These are phyloP conservation scores for Nomada goodeniana DNA, from an alignment of 2,888 invertebrate species.

Conservation along the genomic window DNA sequence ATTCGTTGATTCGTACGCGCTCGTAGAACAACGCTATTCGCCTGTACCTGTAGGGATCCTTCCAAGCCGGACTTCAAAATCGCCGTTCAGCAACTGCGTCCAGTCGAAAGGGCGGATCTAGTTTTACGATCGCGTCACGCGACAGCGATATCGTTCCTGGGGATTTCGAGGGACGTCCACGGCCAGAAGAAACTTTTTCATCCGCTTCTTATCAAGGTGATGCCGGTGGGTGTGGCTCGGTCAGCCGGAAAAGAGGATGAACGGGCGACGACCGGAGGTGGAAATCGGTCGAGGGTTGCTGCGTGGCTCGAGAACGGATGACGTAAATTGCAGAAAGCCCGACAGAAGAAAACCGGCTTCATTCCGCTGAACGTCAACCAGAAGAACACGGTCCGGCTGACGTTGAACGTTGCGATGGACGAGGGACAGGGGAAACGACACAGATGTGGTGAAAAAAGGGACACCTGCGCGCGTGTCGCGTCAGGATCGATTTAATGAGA, in stretches of 20 bases:
- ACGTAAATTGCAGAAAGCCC: conserved; percentile 73
- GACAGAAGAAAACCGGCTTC: conserved; percentile 49
- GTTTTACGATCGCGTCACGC: conserved; percentile 57
- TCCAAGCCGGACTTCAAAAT: background rate
- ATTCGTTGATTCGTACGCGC: background rate
- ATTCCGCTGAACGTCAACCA: conserved; percentile 29
- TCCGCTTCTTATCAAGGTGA: conserved; percentile 38
- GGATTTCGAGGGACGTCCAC: conserved; percentile 47
- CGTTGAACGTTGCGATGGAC: background rate
- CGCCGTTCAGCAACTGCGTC: background rate
- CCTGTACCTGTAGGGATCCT: background rate
- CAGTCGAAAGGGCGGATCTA: conserved; percentile 17
- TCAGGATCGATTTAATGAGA: conserved; percentile 75
- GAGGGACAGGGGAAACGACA: conserved; percentile 11
- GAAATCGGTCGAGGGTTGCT: conserved; percentile 26
- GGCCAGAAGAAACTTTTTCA: conserved; percentile 60
- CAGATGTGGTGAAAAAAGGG: conserved; percentile 24
- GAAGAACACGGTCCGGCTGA: background rate
- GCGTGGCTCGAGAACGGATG: conserved; percentile 62
- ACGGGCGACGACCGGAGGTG: conserved; percentile 11
- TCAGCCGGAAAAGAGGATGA: conserved; percentile 39
- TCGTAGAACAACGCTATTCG: conserved; percentile 10
- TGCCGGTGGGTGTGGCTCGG: conserved; percentile 19
- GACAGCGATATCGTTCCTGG: conserved; percentile 24
- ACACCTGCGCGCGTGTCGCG: conserved; percentile 45